Base-by-base conservation (phyloP, 2,888 invertebrate genomes). In the Drosophila limbata region DNA sequence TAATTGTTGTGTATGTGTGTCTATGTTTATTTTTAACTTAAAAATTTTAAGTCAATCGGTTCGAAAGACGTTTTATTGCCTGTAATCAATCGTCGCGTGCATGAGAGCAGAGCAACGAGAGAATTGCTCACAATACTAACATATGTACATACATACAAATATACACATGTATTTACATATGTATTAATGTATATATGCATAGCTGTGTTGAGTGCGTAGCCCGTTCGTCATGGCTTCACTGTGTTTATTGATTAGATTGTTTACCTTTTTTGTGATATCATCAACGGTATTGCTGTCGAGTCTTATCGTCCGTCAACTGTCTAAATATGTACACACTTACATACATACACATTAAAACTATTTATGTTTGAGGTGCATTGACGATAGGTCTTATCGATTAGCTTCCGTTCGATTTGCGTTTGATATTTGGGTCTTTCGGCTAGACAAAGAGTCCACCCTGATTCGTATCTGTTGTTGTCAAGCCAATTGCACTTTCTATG, bases 181-280 rank as follows among this genome's bases (percentile, higher is more conserved):
- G 6, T 25, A 25, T 25, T n/a, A 10, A 15, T 10, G 5, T 37
- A 19, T 5, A n/a, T 15, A 28, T 40, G 55, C 40, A 42, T 51
- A 61, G 65, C 42, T 40, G 33, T 55, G 51, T 65, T 45, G 65
- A 64, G 66, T 63, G 65, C 69, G 63, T 73, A 53, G 65, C 63
- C 44, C 66, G 55, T 68, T 81, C 79, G 84, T 76, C 75, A 75
- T 73, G 77, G 70, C 64, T 70, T 73, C 81, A 81, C 77, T 86
- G 79, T 84, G 73, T 84, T 82, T 84, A 82, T 84, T 87, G 84
- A 85, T 85, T 87, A 85, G 84, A 85, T 85, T 85, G 87, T 85
- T 87, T 87, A 87, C 87, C 80, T 87, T 82, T 84, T 79, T 76
- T 80, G 80, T 84, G 84, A 87, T 87, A 87, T 84, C 87, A 86